A percentile compares a stretch with the other conserved stretches of the same genome.
Conservation (phyloP, 1,140 invertebrate genomes). For the Tetramorium alpestre region DNA sequence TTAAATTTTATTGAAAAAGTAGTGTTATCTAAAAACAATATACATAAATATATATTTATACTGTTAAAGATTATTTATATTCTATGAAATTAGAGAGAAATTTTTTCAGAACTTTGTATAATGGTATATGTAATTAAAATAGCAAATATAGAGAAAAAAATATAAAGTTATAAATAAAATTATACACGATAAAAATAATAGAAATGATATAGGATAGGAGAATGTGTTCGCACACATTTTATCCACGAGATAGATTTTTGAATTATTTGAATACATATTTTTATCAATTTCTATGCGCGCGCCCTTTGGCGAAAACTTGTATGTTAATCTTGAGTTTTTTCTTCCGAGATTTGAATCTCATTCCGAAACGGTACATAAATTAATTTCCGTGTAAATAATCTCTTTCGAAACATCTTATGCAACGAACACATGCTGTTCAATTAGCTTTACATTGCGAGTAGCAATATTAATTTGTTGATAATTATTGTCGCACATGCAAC, state of each 20-base stretch:
- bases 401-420: neutral
- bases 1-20: neutral
- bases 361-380: slow-evolving; percentile 38
- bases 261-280: neutral
- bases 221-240: neutral
- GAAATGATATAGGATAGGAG: neutral
- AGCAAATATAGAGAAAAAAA: neutral
- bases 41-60: neutral
- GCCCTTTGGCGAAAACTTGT: neutral
- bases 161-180: neutral
- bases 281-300: neutral
- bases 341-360: neutral
- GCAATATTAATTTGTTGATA: slow-evolving; percentile 41
- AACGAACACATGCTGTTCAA: slow-evolving; percentile 17
- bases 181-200: neutral
- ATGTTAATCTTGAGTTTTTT: slow-evolving; percentile 4
- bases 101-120: neutral
- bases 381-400: slow-evolving; percentile 21
- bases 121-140: neutral
- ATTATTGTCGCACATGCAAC: neutral
- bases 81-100: neutral
- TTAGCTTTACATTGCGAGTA: slow-evolving; percentile 23
- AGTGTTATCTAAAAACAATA: neutral
- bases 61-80: neutral
- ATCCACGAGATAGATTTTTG: neutral